These are phyloP conservation scores for Acrocephalus kingi DNA, from an alignment of 2,113 vertebrate species.

Conservation along the genomic window DNA sequence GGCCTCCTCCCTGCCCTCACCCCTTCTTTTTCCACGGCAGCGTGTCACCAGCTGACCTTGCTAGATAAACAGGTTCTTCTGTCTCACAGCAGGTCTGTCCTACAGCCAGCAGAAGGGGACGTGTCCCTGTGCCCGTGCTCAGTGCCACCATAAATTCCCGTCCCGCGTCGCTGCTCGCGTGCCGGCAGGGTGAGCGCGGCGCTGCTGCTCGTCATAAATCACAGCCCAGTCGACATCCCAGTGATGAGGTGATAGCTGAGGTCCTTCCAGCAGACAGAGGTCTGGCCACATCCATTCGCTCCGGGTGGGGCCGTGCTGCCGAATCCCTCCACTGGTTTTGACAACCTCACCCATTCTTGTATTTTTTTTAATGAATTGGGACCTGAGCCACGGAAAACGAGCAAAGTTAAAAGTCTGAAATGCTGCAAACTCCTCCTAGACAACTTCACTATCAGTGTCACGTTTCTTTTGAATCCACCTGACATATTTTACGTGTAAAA, in stretches of 20 bases:
- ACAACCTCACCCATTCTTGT: slow-evolving; percentile 6
- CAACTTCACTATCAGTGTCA: slow-evolving; percentile 79
- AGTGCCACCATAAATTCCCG: background rate
- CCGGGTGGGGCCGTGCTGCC: background rate
- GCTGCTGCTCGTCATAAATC: background rate
- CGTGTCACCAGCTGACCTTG: background rate
- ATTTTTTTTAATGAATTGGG: slow-evolving; percentile 65
- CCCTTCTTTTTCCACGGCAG: background rate
- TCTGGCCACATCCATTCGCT: background rate
- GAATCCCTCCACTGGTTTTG: background rate
- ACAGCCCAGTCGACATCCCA: fast-evolving
- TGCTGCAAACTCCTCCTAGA: slow-evolving; percentile 70
- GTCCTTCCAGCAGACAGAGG: background rate
- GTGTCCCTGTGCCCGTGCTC: background rate
- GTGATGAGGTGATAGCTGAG: background rate
- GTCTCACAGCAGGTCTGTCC: background rate
- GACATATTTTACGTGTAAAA: slow-evolving; percentile 48
- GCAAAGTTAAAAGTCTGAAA: slow-evolving; percentile 9
- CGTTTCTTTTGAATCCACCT: slow-evolving; percentile 72
- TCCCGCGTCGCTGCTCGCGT: background rate
- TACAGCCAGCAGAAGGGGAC: background rate
- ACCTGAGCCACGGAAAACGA: slow-evolving; percentile 15
- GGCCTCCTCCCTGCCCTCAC: background rate
- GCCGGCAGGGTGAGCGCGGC: background rate
- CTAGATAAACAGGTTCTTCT: background rate